Conservation (phyloP, 2,888 invertebrate species). For the Melinaea marsaeus region DNA sequence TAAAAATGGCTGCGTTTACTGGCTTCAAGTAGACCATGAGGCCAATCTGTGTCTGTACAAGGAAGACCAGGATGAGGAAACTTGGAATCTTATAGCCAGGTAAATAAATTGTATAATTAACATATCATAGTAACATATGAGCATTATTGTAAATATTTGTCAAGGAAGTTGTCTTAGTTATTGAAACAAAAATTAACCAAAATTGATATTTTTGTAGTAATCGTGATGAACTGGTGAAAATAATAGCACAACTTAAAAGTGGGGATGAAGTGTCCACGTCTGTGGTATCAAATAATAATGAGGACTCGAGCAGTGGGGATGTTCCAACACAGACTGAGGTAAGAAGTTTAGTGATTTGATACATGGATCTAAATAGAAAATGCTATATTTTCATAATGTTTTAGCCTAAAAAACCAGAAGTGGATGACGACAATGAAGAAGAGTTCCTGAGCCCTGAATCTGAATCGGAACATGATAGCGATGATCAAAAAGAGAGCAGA, state of each 20-base stretch:
- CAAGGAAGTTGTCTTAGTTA: too few species aligned
- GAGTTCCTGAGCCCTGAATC: slow-evolving; percentile 73
- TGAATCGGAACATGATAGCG: slow-evolving; percentile 63
- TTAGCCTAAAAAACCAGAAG: slow-evolving; percentile 50
- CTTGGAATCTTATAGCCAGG: slow-evolving; percentile 95
- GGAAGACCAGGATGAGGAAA: slow-evolving; percentile 97
- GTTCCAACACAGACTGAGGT: slow-evolving; percentile 30
- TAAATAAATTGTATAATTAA: slow-evolving; percentile 41
- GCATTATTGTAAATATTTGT: too few species aligned
- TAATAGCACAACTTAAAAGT: slow-evolving; percentile 85
- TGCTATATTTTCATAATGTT: slow-evolving; percentile 7
- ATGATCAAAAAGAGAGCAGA: slow-evolving; percentile 39
- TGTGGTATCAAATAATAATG: slow-evolving; percentile 54
- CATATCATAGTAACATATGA: not conserved
- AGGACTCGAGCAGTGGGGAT: slow-evolving; percentile 67
- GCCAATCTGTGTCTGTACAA: slow-evolving; percentile 94
- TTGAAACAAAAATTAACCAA: too few species aligned
- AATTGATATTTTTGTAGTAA: slow-evolving; percentile 73
- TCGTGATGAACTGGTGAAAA: slow-evolving; percentile 86
- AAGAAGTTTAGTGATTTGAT: not conserved
- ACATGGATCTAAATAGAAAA: not conserved
- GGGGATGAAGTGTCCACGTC: slow-evolving; percentile 81
- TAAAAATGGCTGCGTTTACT: slow-evolving; percentile 93
- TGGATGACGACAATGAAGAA: slow-evolving; percentile 68
- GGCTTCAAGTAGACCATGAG: slow-evolving; percentile 93